These are phyloP conservation scores for Conistra vaccinii DNA, from an alignment of 2,888 invertebrate species.

Conservation along the genomic window DNA sequence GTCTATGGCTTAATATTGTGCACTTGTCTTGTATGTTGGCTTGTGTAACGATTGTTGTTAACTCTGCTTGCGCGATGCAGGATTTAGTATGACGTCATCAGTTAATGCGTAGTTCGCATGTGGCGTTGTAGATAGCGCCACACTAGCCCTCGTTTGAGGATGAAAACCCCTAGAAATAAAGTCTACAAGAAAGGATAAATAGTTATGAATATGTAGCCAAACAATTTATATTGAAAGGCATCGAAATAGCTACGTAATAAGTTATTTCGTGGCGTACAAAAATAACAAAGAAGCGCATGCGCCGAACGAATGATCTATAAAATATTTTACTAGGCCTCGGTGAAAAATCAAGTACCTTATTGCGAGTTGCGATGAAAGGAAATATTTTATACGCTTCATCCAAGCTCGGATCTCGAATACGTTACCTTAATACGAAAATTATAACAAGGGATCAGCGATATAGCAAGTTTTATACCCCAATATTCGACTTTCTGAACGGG, in stretches of 20 bases:
- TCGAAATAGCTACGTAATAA: slow-evolving; percentile 31
- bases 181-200: slow-evolving; percentile 20
- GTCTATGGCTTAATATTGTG: background rate
- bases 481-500: slow-evolving; percentile 48
- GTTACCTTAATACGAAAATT: slow-evolving; percentile 68
- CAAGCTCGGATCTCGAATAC: slow-evolving; percentile 53
- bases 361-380: slow-evolving; percentile 53
- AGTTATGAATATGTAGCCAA: slow-evolving; percentile 40
- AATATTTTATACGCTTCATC: slow-evolving; percentile 46
- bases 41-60: no score
- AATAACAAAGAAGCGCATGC: slow-evolving; percentile 47
- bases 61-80: no score
- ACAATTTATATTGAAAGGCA: slow-evolving; percentile 34
- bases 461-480: slow-evolving; percentile 46
- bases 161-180: background rate
- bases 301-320: slow-evolving; percentile 46
- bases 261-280: slow-evolving; percentile 37
- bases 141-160: background rate
- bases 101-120: no score
- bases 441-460: slow-evolving; percentile 60
- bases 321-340: slow-evolving; percentile 53
- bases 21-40: background rate
- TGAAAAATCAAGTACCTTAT: slow-evolving; percentile 59
- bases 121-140: no score
- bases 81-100: background rate